These are phyloP conservation scores for Chauna torquata DNA, from an alignment of 2,113 vertebrate species.

Conservation along the genomic window DNA sequence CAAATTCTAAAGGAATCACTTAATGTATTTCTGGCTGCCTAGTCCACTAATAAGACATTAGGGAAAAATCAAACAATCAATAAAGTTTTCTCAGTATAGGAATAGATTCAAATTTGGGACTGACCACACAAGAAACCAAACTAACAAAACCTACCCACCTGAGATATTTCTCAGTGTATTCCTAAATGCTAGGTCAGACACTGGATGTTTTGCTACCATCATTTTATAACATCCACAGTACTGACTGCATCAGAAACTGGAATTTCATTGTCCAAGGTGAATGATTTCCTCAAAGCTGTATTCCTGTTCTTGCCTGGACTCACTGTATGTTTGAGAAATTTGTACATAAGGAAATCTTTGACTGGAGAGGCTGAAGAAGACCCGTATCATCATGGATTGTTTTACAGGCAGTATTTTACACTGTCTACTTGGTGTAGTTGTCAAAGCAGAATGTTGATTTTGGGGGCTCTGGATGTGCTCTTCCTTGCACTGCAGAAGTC, in stretches of 20 bases:
- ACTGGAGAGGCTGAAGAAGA: background rate
- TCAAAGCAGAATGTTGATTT: background rate
- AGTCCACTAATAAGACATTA: background rate
- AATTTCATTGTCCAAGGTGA: background rate
- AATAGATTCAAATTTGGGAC: background rate
- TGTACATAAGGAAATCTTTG: background rate
- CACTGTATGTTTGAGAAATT: background rate
- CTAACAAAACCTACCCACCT: accelerated
- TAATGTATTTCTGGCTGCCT: background rate
- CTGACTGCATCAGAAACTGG: background rate
- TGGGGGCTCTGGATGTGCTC: background rate
- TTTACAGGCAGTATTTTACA: background rate
- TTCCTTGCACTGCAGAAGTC: background rate
- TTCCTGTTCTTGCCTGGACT: background rate
- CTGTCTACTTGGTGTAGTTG: background rate
- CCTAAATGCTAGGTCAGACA: background rate
- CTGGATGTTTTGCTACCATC: background rate
- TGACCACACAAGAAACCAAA: background rate
- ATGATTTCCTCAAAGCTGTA: background rate
- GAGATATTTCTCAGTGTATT: background rate
- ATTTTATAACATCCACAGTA: background rate
- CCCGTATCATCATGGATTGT: background rate
- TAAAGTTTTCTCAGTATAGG: background rate
- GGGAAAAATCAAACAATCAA: background rate
- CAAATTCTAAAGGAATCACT: background rate